Conservation (phyloP, 2,113 vertebrate species). For the Mormyrus lacerda region DNA sequence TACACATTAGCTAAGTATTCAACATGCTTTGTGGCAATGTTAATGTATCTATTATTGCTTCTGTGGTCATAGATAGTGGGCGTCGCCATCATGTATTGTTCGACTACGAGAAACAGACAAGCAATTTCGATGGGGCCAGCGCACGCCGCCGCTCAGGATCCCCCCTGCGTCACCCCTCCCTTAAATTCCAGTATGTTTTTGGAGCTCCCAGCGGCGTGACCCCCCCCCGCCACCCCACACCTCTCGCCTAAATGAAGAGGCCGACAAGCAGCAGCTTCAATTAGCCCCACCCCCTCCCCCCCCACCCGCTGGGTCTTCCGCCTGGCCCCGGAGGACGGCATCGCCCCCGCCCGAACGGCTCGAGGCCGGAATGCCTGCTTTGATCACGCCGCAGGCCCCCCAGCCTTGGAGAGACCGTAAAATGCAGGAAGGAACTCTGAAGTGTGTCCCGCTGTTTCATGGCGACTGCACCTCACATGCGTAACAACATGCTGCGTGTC, state of each 20-base stretch:
- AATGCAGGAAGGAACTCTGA: slow-evolving; percentile 37
- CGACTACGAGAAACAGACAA: not conserved
- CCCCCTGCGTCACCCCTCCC: slow-evolving; percentile 15
- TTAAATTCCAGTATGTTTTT: slow-evolving; percentile 43
- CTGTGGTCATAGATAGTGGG: not conserved
- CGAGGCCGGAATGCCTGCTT: slow-evolving; percentile 24
- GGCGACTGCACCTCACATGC: slow-evolving; percentile 19
- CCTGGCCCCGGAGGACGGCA: slow-evolving; percentile 17
- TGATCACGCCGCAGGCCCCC: slow-evolving; percentile 27
- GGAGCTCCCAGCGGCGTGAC: slow-evolving; percentile 54
- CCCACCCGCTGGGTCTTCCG: slow-evolving; percentile 48
- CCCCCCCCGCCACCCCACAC: slow-evolving; percentile 47
- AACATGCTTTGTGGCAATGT: not conserved
- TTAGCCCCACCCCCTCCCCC: slow-evolving; percentile 38
- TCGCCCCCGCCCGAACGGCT: slow-evolving; percentile 31
- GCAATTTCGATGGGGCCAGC: not conserved
- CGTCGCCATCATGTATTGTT: not conserved
- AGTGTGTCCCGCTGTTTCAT: slow-evolving; percentile 42
- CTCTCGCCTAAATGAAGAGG: slow-evolving; percentile 40
- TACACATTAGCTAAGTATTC: not conserved
- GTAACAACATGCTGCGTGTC: not conserved
- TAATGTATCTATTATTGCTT: not conserved
- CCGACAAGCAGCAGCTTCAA: slow-evolving; percentile 44
- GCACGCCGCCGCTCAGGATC: not conserved
- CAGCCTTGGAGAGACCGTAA: not conserved